Percentiles rank a stretch among this genome's conserved stretches.
Evolutionary conservation across 2,888 invertebrate species (phyloP).

Genomic region (Phlogophora meticulosa): DNA sequence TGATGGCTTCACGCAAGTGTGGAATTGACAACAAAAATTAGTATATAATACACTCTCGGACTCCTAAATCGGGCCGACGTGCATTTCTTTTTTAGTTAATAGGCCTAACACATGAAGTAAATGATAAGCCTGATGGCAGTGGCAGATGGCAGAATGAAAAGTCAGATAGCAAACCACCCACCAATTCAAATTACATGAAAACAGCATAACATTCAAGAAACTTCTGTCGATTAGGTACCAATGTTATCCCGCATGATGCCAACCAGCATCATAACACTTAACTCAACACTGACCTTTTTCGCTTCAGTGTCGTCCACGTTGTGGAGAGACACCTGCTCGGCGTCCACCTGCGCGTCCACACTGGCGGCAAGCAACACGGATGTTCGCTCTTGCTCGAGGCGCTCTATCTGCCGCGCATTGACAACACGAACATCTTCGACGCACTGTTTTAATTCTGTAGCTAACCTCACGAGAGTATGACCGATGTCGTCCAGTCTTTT

Average conservation of each 20-base stretch:
- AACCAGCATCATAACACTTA: constrained; percentile 1
- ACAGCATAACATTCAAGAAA: background rate
- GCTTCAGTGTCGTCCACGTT: constrained; percentile 92
- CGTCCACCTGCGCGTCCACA: constrained; percentile 92
- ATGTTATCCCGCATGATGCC: constrained; percentile 11
- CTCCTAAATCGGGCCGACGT: too few species aligned
- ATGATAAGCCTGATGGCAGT: too few species aligned
- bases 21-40: too few species aligned
- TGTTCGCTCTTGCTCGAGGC: constrained; percentile 92
- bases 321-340: constrained; percentile 85
- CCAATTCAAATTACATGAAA: constrained; percentile 5
- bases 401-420: constrained; percentile 92
- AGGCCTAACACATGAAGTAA: too few species aligned
- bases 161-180: too few species aligned
- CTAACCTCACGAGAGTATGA: constrained; percentile 92
- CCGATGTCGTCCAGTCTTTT: constrained; percentile 94
- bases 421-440: constrained; percentile 94
- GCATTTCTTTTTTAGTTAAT: too few species aligned
- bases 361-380: constrained; percentile 93
- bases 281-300: constrained; percentile 92
- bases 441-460: constrained; percentile 93
- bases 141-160: too few species aligned
- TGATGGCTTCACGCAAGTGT: too few species aligned
- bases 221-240: background rate
- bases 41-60: too few species aligned